phyloP scores from a whole-genome alignment of 92 coral and sea anemone species.

The Parazoanthus atlanticus region DNA sequence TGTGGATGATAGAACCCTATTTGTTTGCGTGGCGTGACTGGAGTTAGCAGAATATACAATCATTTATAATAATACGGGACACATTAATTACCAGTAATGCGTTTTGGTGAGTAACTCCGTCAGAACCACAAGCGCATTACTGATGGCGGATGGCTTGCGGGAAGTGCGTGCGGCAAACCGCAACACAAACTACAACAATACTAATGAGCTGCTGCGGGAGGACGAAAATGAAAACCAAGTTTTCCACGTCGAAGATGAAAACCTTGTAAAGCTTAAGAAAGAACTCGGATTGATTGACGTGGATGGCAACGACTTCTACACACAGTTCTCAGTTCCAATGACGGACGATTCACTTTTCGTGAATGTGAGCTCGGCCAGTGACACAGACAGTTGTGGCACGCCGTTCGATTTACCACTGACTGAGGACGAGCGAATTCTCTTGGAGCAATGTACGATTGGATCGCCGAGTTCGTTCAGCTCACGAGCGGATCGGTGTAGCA shows the following conservation, averaged over 20 bases:
- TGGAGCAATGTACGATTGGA: conserved; percentile 83
- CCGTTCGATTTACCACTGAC: conserved; percentile 86
- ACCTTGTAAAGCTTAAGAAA: conserved; percentile 74
- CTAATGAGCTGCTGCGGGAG: conserved; percentile 45
- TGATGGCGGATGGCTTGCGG: neutral
- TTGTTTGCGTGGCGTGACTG: neutral
- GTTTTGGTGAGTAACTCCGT: neutral
- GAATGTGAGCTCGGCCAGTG: conserved; percentile 49
- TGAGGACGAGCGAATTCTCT: conserved; percentile 72
- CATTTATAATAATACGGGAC: neutral
- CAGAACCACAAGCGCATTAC: neutral
- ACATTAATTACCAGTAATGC: neutral
- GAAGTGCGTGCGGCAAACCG: conserved; percentile 20
- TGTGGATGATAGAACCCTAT: neutral
- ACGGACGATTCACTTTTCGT: conserved; percentile 35
- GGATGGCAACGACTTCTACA: conserved; percentile 56
- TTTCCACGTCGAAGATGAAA: conserved; percentile 72
- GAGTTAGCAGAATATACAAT: neutral
- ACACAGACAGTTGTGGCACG: conserved; percentile 50
- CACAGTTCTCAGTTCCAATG: conserved; percentile 41
- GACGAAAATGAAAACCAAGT: conserved; percentile 49
- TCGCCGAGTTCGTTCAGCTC: conserved; percentile 60
- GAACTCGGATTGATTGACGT: conserved; percentile 75
- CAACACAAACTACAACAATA: conserved; percentile 20
- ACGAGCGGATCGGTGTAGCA: conserved; percentile 53